Evolutionary conservation across 1,140 invertebrate species (phyloP).

Genomic region (Eumaeus atala): DNA sequence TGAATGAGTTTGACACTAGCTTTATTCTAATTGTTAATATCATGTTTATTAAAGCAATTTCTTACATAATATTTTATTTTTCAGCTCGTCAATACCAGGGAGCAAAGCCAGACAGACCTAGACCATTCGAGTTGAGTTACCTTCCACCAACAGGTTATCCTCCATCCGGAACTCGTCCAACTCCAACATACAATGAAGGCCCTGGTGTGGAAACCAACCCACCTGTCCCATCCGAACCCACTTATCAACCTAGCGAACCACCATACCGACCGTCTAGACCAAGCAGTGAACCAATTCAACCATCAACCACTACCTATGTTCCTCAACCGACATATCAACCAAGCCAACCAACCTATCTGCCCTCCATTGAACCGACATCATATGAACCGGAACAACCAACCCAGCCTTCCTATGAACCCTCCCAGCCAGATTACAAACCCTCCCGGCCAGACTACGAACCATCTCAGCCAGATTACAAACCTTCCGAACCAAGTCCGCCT

Average conservation of each 20-base stretch:
- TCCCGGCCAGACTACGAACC: conserved; percentile 15
- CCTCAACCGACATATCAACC: conserved; percentile 36
- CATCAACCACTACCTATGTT: conserved; percentile 30
- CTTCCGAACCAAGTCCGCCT: neutral
- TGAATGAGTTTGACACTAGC: no score
- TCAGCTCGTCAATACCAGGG: conserved; percentile 78
- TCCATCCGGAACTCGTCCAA: conserved; percentile 56
- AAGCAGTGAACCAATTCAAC: conserved; percentile 17
- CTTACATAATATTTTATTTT: conserved; percentile 31
- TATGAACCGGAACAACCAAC: conserved; percentile 18
- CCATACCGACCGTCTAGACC: conserved; percentile 32
- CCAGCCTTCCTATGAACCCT: conserved; percentile 18
- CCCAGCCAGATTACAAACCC: conserved; percentile 6
- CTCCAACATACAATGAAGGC: conserved; percentile 59
- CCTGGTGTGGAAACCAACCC: conserved; percentile 24
- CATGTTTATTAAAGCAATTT: neutral
- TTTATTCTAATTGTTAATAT: no score
- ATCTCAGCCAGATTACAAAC: conserved; percentile 28
- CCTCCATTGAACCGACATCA: conserved; percentile 23
- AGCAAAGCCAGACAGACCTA: conserved; percentile 78
- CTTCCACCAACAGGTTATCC: conserved; percentile 67
- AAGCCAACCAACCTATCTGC: conserved; percentile 30
- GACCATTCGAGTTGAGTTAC: conserved; percentile 77
- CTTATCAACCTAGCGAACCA: conserved; percentile 36
- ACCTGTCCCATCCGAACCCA: neutral